phyloP scores from a whole-genome alignment of 2,888 invertebrate species.

The Eristalinus sepulchralis region DNA sequence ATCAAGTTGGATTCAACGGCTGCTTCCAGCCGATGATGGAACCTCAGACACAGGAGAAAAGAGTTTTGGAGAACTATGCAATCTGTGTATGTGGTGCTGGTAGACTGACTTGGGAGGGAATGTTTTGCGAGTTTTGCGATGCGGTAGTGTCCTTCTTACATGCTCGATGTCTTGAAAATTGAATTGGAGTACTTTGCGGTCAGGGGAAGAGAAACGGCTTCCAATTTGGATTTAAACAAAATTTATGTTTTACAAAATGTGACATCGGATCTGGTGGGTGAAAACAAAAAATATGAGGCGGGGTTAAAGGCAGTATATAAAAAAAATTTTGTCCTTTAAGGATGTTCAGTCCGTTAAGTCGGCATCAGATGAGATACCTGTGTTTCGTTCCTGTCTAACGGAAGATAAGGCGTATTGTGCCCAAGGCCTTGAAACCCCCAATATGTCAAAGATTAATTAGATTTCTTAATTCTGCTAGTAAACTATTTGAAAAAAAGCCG shows the following conservation, averaged over 20 bases:
- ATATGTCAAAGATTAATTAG: too few relatives aligned
- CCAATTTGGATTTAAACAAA: not conserved
- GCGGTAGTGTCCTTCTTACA: not conserved
- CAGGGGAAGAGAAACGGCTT: not conserved
- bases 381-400: too few relatives aligned
- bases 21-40: not conserved
- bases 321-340: not conserved
- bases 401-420: too few relatives aligned
- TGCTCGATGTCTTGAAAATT: not conserved
- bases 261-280: not conserved
- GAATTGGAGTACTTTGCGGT: not conserved
- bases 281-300: not conserved
- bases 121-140: not conserved
- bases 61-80: not conserved
- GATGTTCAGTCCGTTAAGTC: too few relatives aligned
- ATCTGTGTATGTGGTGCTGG: not conserved
- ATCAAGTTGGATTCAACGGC: slow-evolving; percentile 24
- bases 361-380: too few relatives aligned
- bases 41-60: not conserved
- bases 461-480: too few relatives aligned
- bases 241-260: not conserved
- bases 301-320: not conserved
- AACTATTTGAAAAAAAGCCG: too few relatives aligned
- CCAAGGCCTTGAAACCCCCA: too few relatives aligned
- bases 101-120: not conserved